Base-by-base conservation (phyloP, 2,797 vertebrate species). In the Aselliscus stoliczkanus region DNA sequence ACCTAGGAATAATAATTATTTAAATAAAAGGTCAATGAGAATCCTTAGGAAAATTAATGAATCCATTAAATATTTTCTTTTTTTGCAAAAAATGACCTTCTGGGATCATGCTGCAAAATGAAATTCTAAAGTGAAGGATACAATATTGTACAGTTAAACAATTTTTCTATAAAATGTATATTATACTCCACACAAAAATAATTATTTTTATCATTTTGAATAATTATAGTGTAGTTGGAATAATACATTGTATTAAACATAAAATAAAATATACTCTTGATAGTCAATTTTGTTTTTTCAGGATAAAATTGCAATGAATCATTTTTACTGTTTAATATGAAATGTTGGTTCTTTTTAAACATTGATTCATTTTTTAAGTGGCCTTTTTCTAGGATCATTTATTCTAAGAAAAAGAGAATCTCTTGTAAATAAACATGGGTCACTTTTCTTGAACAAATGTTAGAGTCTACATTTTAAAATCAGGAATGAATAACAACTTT, bases 331-430 rank as follows among this genome's bases (percentile, higher is more conserved):
- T 85, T 91, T 88, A 88, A 69, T 42, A 42, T 82, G 25, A 76
- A 90, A 75, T 60, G 37, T 10, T 95, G 50, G 4, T 87, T 95
- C 21, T 94, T 91, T 82, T 47, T 34, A 67, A 85, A 88, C 2
- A 37, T 18, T 39, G 80, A 76, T 80, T 94, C 80, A 20, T 81
- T 94, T 96, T 95, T 60, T 47, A 82, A 77, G 76, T 50, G 75
- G 65, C 39, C 20, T 90, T 95, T 92, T 85, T 88, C 76, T 60
- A 67, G 72, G 72, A 56, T 84, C 60, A 95, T 93, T 94, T 93
- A 94, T 88, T 20, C 75, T 85, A 82, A 95, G 89, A 96, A 84
- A 95, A 96, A 95, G 39, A 90, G 8, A 97, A 84, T 94, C 87
- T 95, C 44, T 42, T 92, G 85, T 85, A 94, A 96, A 92, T 88